Base-by-base conservation (phyloP, 2,888 invertebrate genomes). In the Himalopsyche anomala region DNA sequence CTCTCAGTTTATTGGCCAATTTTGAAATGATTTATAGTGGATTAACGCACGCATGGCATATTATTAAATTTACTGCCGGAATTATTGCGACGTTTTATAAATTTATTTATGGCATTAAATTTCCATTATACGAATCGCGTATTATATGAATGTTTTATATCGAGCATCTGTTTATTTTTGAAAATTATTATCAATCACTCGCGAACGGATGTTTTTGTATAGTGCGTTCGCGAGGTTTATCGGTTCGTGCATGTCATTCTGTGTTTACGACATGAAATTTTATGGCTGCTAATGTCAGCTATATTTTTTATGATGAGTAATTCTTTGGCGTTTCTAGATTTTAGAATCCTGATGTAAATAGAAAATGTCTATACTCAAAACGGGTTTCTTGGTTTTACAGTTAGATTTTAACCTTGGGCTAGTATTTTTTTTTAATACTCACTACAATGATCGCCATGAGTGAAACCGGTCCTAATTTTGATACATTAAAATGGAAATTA, bases 101-200 rank as follows among this genome's bases (percentile, higher is more conserved):
- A 62, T 19, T 62, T 62, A 62, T 62, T 62, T 62, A 62, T 62
- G 28, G 62, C 62, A 62, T 62, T 62, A 62, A 62, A 62, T 62
- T 62, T 62, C 62, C 62, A 62, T 15, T 62, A n/a, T n/a, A 19
- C 62, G 28, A 62, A 62, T 62, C 62, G 62, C 19, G 62, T 28
- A 28, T 28, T 19, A 62, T 62, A 62, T 62, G 28, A 19, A 19
- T 9, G n/a, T 62, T 62, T 62, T 19, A 19, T 62, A 8, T 19
- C 28, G n/a, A 62, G 62, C 62, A 62, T 62, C 62, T 62, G 62
- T 62, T 62, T 62, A 62, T 62, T 62, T 62, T 62, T 28, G 62
- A 62, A 62, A 62, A 62, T 62, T 62, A 62, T 62, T 62, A 62
- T 62, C 62, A 62, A 62, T 62, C 62, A 62, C 62, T 19, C 19